These are phyloP conservation scores for Halichoerus grypus DNA, from an alignment of 2,113 vertebrate species.

Conservation along the genomic window DNA sequence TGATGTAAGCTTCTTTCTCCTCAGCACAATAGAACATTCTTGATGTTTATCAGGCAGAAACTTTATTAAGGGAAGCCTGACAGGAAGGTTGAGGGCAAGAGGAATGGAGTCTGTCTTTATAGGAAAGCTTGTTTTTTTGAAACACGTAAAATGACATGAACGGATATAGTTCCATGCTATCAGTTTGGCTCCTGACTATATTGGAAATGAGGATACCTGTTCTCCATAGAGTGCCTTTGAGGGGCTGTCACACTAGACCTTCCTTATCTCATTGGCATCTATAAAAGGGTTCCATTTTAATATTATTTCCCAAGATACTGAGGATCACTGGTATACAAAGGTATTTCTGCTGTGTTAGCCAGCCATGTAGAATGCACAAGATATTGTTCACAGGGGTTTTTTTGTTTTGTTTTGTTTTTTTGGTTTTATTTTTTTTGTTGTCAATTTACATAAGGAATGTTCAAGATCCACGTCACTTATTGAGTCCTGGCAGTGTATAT, in stretches of 20 bases:
- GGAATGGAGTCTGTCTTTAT: not conserved
- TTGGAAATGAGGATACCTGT: not conserved
- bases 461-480: not conserved
- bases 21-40: not conserved
- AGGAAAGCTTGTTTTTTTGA: slow-evolving; percentile 33
- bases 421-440: not conserved
- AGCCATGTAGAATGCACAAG: not conserved
- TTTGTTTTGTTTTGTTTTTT: not conserved
- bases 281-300: not conserved
- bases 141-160: not conserved
- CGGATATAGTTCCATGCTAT: not conserved
- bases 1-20: not conserved
- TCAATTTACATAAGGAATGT: not conserved
- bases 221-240: not conserved
- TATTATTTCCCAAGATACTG: not conserved
- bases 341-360: not conserved
- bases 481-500: not conserved
- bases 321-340: not conserved
- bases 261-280: not conserved
- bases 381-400: not conserved
- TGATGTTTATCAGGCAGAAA: slow-evolving; percentile 61
- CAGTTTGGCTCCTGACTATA: not conserved
- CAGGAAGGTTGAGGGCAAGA: slow-evolving; percentile 10
- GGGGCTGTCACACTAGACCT: not conserved
- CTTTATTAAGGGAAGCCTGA: slow-evolving; percentile 62